Percentiles rank a stretch among this genome's conserved stretches.
Evolutionary conservation across 2,113 vertebrate species (phyloP).

Genomic region (Equus quagga): DNA sequence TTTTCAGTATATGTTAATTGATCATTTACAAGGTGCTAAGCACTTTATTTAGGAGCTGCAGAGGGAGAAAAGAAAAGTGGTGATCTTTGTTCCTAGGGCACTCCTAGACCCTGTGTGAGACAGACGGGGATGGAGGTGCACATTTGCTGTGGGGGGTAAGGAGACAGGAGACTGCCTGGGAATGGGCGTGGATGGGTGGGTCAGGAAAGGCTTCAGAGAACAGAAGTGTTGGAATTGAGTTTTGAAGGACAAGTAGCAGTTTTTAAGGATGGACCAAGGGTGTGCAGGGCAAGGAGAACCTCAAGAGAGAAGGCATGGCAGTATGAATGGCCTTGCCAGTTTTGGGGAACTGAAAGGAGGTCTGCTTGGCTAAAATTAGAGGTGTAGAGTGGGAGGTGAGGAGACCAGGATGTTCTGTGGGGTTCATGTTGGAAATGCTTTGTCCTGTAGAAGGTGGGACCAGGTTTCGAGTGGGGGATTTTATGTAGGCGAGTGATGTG

Average conservation of each 20-base stretch:
- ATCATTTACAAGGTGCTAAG: background rate
- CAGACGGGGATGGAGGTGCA: fast-evolving
- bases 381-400: background rate
- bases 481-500: background rate
- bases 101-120: background rate
- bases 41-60: background rate
- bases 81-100: background rate
- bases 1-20: background rate
- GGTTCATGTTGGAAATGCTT: background rate
- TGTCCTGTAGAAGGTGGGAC: background rate
- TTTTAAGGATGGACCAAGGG: background rate
- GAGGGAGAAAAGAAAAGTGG: background rate
- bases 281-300: background rate
- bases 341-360: background rate
- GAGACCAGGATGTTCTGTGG: background rate
- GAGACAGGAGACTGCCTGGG: background rate
- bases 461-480: background rate
- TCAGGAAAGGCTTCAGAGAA: background rate
- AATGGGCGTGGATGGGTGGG: fast-evolving
- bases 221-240: background rate
- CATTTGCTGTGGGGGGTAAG: background rate
- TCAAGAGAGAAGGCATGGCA: background rate
- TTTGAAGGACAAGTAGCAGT: background rate
- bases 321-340: background rate
- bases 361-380: background rate